Percentiles rank a stretch among this genome's conserved stretches.
phyloP scores from a whole-genome alignment of 2,113 vertebrate species.

The Hassar affinis region DNA sequence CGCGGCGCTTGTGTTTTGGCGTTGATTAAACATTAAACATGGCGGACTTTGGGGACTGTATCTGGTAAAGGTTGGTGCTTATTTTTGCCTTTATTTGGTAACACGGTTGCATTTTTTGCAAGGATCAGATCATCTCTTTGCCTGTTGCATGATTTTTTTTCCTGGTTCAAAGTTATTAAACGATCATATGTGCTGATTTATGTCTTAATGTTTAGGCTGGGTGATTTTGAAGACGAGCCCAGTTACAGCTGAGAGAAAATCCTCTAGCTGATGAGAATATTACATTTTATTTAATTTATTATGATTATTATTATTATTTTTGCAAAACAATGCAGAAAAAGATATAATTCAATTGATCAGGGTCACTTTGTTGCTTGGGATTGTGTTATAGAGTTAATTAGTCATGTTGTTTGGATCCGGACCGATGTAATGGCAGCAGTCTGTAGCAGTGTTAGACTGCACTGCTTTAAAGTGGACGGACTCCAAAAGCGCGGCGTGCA shows the following conservation, averaged over 20 bases:
- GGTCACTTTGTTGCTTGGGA: neutral
- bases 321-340: neutral
- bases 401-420: neutral
- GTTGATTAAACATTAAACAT: slow-evolving; percentile 58
- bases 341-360: neutral
- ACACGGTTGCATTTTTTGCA: neutral
- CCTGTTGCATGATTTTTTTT: neutral
- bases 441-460: neutral
- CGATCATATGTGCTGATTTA: neutral
- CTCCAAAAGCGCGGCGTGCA: neutral
- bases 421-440: neutral
- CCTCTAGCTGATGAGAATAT: neutral
- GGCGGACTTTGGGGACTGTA: slow-evolving; percentile 40
- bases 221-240: neutral
- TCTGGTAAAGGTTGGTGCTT: slow-evolving; percentile 34
- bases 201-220: neutral
- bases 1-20: slow-evolving; percentile 52
- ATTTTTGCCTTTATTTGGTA: neutral
- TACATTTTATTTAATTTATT: too few relatives aligned
- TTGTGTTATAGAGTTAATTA: neutral
- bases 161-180: neutral
- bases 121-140: neutral
- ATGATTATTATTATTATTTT: neutral
- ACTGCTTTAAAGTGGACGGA: neutral
- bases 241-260: neutral